Base-by-base conservation (phyloP, 2,888 invertebrate species). In the Corythucha ciliata region DNA sequence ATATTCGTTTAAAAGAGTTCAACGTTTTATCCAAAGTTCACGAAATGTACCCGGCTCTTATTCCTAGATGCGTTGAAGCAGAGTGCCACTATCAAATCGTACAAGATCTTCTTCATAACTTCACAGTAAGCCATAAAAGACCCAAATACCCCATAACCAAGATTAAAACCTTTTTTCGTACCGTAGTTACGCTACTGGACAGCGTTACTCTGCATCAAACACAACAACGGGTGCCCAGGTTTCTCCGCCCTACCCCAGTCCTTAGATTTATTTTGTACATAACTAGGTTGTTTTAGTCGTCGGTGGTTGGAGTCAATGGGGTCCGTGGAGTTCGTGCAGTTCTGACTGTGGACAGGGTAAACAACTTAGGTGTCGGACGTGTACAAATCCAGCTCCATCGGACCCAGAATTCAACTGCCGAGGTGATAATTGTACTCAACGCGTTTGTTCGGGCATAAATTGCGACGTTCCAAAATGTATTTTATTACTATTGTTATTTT, bases 251-350 rank as follows among this genome's bases (percentile, higher is more conserved):
- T 49, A 3, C 8, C 29, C 12, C 8, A 29, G 29, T 29, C 29
- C 29, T 29, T 8, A 10, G 8, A 10, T 12, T 12, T 29, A 10
- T 29, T 29, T 29, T 12, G 8, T 29, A 29, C 12, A 12, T 12
- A 29, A 12, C 12, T 12, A 12, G 12, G 12, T 37, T 3, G 14
- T 44, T 36, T 8, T 33, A 56, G 65, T 73, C 37, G 65, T 72
- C 52, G 75, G 78, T 4, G 71, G 68, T 3, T 79, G 78, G 79
- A 72, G 76, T 0, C 67, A 69, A 1, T 79, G 79, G 79, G 67
- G 72, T 4, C 59, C 65, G 1, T 79, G 78, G 78, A 71, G 74
- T 0, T 65, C 70, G 1, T 79, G 79, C 57, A 74, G 75, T n/a
- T 67, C 72, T 46, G 65, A 68, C 1, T 79, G 78, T 62, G 78